These are phyloP conservation scores for Hylia prasina DNA, from an alignment of 2,113 vertebrate species.

Conservation along the genomic window DNA sequence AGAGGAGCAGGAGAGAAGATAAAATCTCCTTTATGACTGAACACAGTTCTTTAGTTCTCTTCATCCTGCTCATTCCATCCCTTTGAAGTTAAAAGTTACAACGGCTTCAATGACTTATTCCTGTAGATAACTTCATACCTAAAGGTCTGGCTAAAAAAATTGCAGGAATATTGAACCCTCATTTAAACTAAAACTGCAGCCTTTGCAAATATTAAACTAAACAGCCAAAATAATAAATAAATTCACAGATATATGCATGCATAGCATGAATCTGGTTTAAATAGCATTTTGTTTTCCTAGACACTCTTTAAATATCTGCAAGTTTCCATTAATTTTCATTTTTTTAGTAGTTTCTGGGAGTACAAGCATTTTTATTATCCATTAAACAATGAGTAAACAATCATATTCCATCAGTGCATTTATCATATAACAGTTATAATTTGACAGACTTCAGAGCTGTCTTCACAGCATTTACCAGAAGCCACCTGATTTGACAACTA, in stretches of 20 bases:
- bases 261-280: background rate
- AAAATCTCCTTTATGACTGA: background rate
- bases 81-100: background rate
- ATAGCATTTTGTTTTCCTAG: background rate
- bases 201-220: background rate
- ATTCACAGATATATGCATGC: background rate
- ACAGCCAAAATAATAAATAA: background rate
- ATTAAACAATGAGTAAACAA: background rate
- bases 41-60: background rate
- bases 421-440: background rate
- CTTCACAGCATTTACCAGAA: background rate
- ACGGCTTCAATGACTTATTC: background rate
- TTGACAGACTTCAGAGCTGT: background rate
- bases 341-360: background rate
- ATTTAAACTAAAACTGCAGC: background rate
- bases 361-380: background rate
- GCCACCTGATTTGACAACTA: background rate
- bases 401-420: background rate
- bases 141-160: background rate
- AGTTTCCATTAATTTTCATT: background rate
- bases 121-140: background rate
- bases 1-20: background rate
- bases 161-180: background rate
- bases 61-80: background rate
- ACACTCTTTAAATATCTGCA: background rate